Conservation (phyloP, 2,888 invertebrate genomes). For the Limnephilus marmoratus region DNA sequence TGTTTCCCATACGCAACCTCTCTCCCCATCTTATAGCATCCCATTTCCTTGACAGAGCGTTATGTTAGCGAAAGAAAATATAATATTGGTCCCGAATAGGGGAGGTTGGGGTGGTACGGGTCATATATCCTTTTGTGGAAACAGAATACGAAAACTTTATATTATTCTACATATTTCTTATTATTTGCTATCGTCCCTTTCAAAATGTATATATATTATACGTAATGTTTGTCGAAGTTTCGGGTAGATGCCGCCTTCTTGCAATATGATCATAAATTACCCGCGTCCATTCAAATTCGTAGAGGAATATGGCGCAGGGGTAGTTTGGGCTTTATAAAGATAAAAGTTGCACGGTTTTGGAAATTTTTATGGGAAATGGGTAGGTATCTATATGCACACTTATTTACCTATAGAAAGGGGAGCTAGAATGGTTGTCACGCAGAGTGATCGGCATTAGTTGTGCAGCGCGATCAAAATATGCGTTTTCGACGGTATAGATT, state of each 20-base stretch:
- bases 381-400: not conserved
- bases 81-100: constrained; percentile 61
- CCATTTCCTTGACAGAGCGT: constrained; percentile 65
- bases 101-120: constrained; percentile 44
- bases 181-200: constrained; percentile 30
- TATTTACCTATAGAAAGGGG: not conserved
- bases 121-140: constrained; percentile 43
- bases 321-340: not conserved
- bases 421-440: not conserved
- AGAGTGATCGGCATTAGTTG: not conserved
- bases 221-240: constrained; percentile 22
- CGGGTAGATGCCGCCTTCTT: constrained; percentile 16
- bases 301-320: not conserved
- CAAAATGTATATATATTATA: constrained; percentile 8
- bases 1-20: not conserved
- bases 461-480: not conserved
- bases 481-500: not conserved
- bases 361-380: not conserved
- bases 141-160: constrained; percentile 35
- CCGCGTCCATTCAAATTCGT: constrained; percentile 28
- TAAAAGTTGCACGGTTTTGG: not conserved
- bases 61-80: constrained; percentile 63
- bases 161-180: constrained; percentile 39
- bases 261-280: constrained; percentile 48
- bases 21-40: constrained; percentile 59